phyloP scores from a whole-genome alignment of 2,888 invertebrate species.

The Drosophila infuscata region DNA sequence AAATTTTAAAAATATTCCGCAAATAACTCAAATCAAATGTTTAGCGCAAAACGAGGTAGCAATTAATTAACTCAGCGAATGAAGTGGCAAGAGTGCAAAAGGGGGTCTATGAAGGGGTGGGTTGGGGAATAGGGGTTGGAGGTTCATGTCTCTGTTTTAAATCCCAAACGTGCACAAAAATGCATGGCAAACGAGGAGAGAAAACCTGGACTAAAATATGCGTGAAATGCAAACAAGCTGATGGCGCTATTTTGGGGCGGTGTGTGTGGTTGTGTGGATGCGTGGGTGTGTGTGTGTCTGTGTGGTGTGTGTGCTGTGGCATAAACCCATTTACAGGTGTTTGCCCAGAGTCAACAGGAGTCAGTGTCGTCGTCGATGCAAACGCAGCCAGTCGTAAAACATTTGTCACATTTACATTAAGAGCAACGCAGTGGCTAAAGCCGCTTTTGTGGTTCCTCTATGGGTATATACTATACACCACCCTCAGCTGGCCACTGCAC shows the following conservation, averaged over 20 bases:
- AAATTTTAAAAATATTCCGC: not conserved
- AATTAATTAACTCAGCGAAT: slow-evolving; percentile 28
- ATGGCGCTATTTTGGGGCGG: slow-evolving; percentile 8
- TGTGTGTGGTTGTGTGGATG: not conserved
- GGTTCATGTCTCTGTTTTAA: slow-evolving; percentile 28
- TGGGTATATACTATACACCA: not conserved
- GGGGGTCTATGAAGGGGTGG: not conserved
- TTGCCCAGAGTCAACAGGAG: slow-evolving; percentile 75
- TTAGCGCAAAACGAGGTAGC: not conserved
- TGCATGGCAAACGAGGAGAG: slow-evolving; percentile 31
- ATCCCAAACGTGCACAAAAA: slow-evolving; percentile 62
- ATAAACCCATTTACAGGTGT: slow-evolving; percentile 78
- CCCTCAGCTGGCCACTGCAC: not conserved
- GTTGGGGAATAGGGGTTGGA: too few relatives aligned
- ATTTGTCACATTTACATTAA: slow-evolving; percentile 81
- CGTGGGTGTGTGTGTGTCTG: slow-evolving; percentile 3
- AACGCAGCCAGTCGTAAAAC: slow-evolving; percentile 77
- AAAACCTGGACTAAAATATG: slow-evolving; percentile 61
- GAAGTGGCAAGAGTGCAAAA: not conserved
- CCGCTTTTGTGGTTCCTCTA: slow-evolving; percentile 22
- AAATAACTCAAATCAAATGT: not conserved
- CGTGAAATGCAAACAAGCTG: slow-evolving; percentile 65
- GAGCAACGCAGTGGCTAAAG: slow-evolving; percentile 49
- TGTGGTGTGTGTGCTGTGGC: slow-evolving; percentile 19
- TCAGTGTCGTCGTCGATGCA: slow-evolving; percentile 56